These are phyloP conservation scores for Oedothorax gibbosus DNA, from an alignment of 1,140 invertebrate species.

Conservation along the genomic window DNA sequence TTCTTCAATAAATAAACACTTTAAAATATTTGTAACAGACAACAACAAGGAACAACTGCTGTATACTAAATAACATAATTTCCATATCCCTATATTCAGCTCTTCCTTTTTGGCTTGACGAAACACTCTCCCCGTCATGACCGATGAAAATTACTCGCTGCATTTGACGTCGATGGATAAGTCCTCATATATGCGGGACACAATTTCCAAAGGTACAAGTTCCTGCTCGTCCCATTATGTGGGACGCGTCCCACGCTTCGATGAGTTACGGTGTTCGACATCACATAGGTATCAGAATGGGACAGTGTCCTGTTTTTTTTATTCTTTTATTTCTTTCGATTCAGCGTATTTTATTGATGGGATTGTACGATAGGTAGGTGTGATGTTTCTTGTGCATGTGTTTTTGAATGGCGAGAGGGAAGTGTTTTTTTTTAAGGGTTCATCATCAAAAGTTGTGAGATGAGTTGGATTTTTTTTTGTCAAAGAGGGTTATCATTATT, in stretches of 20 bases:
- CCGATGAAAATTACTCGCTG: slow-evolving; percentile 52
- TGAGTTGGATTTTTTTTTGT: no score
- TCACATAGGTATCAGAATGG: slow-evolving; percentile 39
- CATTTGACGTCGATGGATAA: slow-evolving; percentile 52
- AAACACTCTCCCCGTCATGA: slow-evolving; percentile 29
- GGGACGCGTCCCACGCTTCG: slow-evolving; percentile 25
- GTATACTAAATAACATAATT: no score
- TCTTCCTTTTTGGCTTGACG: slow-evolving; percentile 23
- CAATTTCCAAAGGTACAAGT: background rate
- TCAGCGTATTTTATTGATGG: slow-evolving; percentile 26
- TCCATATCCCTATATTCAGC: background rate
- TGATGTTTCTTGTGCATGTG: no score
- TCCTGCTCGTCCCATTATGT: slow-evolving; percentile 19
- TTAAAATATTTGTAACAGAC: no score
- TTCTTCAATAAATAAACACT: no score
- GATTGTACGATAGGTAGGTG: background rate
- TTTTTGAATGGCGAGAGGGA: no score
- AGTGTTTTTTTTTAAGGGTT: no score
- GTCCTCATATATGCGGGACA: slow-evolving; percentile 6
- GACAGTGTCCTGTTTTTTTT: background rate
- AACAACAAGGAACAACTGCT: no score
- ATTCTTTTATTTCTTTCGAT: background rate
- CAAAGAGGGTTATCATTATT: no score
- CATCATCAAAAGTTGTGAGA: no score
- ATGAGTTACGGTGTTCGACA: slow-evolving; percentile 37